These are phyloP conservation scores for Sternotherus odoratus DNA, from an alignment of 2,797 vertebrate species.

Conservation along the genomic window DNA sequence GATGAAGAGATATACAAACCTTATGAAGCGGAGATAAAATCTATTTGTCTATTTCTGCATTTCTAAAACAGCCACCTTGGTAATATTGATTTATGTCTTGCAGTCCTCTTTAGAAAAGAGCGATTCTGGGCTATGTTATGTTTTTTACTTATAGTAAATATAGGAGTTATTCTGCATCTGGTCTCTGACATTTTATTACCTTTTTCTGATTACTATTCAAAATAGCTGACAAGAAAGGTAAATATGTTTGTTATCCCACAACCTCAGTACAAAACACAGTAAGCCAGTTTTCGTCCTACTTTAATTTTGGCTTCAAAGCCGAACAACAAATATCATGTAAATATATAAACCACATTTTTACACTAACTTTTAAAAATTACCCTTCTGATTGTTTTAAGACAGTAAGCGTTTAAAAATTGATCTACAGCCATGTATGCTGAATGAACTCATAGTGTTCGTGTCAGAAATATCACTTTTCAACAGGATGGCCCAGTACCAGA, in stretches of 20 bases:
- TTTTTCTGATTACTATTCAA: background rate
- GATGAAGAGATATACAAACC: background rate
- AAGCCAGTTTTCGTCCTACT: background rate
- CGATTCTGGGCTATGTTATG: background rate
- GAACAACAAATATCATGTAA: background rate
- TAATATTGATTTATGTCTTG: background rate
- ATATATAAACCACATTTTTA: background rate
- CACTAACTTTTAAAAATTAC: background rate
- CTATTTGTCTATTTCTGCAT: background rate
- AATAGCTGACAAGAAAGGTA: slow-evolving; percentile 1
- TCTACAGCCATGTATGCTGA: background rate
- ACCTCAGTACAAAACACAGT: background rate
- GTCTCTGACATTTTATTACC: background rate
- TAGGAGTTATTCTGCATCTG: background rate
- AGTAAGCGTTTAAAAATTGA: background rate
- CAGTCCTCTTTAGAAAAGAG: background rate
- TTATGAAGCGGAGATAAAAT: background rate
- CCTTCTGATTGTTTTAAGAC: background rate
- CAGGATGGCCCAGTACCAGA: background rate
- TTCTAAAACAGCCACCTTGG: background rate
- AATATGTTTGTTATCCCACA: background rate
- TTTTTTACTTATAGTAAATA: background rate
- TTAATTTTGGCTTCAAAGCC: background rate
- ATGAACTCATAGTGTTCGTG: background rate
- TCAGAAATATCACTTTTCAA: background rate